These are phyloP conservation scores for Scaptomyza montana DNA, from an alignment of 1,140 invertebrate genomes.

Conservation along the genomic window DNA sequence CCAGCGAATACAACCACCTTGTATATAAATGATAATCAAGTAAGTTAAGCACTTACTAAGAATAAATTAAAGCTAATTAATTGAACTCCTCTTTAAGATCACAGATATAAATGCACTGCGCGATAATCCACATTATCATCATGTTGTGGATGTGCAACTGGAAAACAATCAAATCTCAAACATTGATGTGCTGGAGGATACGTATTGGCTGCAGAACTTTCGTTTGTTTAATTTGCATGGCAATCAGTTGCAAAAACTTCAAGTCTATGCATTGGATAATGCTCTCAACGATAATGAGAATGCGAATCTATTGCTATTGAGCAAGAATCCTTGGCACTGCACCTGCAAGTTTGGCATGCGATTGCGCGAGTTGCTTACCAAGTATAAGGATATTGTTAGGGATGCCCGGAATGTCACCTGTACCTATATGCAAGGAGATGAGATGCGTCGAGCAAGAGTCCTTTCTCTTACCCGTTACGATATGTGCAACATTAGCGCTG, in stretches of 20 bases:
- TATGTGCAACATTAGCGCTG: slow-evolving; percentile 86
- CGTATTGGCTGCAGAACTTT: slow-evolving; percentile 90
- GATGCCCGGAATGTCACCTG: slow-evolving; percentile 85
- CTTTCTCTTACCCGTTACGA: slow-evolving; percentile 87
- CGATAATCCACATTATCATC: slow-evolving; percentile 87
- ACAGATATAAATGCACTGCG: slow-evolving; percentile 86
- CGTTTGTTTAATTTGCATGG: slow-evolving; percentile 89
- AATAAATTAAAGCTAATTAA: neutral
- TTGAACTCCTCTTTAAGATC: slow-evolving; percentile 84
- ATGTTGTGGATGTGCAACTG: slow-evolving; percentile 89
- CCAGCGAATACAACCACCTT: slow-evolving; percentile 76
- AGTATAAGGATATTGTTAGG: slow-evolving; percentile 88
- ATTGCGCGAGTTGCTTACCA: slow-evolving; percentile 89
- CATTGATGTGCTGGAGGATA: slow-evolving; percentile 89
- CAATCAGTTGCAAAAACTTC: slow-evolving; percentile 90
- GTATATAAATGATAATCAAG: slow-evolving; percentile 73
- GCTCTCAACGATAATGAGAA: slow-evolving; percentile 89
- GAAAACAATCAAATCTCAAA: slow-evolving; percentile 90
- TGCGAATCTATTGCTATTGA: slow-evolving; percentile 88
- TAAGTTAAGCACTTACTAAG: slow-evolving; percentile 1
- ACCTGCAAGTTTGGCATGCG: slow-evolving; percentile 91
- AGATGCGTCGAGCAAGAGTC: slow-evolving; percentile 86
- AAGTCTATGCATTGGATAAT: slow-evolving; percentile 91
- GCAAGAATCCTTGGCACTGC: slow-evolving; percentile 92
- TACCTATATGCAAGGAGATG: slow-evolving; percentile 68